Evolutionary conservation across 1,140 invertebrate species (phyloP), one percentile per base, ranked within the genome.

Genomic region (Notospermus geniculatus): DNA sequence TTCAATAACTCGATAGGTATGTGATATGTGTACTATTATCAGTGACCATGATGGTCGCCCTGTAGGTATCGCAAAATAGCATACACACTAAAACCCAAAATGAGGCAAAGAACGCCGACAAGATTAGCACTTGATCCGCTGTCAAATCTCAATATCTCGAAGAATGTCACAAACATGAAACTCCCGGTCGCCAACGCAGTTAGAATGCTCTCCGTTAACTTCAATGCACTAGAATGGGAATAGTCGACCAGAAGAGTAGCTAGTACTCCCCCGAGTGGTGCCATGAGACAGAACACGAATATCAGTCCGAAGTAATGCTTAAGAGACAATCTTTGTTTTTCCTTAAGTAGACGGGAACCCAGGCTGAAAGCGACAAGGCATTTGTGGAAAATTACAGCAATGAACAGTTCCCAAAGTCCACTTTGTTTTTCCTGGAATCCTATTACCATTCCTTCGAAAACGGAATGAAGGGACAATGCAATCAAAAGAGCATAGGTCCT

Each of bases 91-190:
- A 50, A 50, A 9, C 46, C 46, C 4, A 50, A 9, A 27, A 50
- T 50, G 19, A 50, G 19, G 9, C n/a, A 23, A 9, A 50, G n/a
- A 5, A 19, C n/a, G n/a, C 25, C 25, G 9, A 50, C n/a, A 9
- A 50, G n/a, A 23, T 57, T 57, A 11, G 5, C 28, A 2, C 9
- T 23, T n/a, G n/a, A 23, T 4, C 9, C 25, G 9, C n/a, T 5
- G 25, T 50, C 46, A 27, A 50, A 50, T n/a, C 25, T 50, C 46
- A 50, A 50, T 5, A 50, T 50, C 25, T 50, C 46, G n/a, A 50
- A 50, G 25, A 50, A 50, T 7, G 46, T 50, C 46, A 50, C 46
- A 27, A 23, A 50, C 46, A 50, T 23, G n/a, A 50, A 50, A 27
- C 46, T 50, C 19, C 46, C 46, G 5, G 46, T n/a, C 4, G 46